Evolutionary conservation across 2,113 vertebrate species (phyloP).

Genomic region (Motacilla alba): DNA sequence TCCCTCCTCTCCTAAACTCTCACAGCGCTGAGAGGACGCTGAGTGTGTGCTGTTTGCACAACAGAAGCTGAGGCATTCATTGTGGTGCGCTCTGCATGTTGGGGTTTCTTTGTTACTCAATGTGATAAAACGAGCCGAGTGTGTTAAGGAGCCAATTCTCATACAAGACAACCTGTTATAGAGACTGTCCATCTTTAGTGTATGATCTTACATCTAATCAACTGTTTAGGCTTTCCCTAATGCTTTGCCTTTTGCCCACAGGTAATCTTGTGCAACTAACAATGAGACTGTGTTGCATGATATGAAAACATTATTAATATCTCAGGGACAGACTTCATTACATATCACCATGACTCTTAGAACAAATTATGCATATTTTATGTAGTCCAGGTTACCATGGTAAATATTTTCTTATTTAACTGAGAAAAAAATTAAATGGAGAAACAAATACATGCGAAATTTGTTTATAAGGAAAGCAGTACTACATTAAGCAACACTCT

Average conservation of each 20-base stretch:
- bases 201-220: neutral
- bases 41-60: neutral
- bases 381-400: slow-evolving; percentile 41
- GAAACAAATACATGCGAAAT: neutral
- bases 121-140: neutral
- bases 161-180: neutral
- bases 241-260: slow-evolving; percentile 21
- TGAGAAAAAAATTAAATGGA: slow-evolving; percentile 24
- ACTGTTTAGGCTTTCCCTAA: neutral
- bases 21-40: neutral
- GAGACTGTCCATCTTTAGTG: neutral
- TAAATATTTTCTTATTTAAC: slow-evolving; percentile 45
- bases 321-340: neutral
- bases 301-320: slow-evolving; percentile 12
- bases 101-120: neutral
- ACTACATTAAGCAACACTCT: neutral
- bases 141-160: slow-evolving; percentile 5
- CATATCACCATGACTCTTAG: neutral
- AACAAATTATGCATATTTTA: slow-evolving; percentile 56
- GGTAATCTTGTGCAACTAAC: slow-evolving; percentile 1
- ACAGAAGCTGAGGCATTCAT: neutral
- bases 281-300: neutral
- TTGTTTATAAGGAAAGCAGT: neutral
- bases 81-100: neutral
- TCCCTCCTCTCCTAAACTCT: neutral